phyloP scores from a whole-genome alignment of 2,888 invertebrate genomes.

The Philhelius pedissequus region DNA sequence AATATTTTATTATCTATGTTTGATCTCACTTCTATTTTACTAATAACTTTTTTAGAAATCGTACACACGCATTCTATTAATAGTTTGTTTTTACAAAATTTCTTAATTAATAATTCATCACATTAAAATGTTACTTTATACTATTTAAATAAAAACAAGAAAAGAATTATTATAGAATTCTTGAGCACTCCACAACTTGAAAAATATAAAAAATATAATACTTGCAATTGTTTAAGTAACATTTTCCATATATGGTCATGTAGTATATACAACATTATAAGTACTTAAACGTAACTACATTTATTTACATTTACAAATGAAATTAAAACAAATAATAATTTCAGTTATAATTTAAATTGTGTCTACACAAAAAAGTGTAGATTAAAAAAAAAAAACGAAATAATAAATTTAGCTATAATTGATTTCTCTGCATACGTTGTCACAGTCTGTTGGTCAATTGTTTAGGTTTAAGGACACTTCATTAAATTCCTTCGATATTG shows the following conservation, averaged over 20 bases:
- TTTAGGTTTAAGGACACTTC: slow-evolving; percentile 36
- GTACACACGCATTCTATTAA: not conserved
- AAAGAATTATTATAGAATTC: not conserved
- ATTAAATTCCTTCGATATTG: slow-evolving; percentile 6
- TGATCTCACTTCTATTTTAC: not conserved
- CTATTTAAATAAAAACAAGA: not conserved
- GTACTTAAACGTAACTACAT: not conserved
- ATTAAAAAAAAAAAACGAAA: not conserved
- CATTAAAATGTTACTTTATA: not conserved
- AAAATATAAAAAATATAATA: not conserved
- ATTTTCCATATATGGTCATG: not conserved
- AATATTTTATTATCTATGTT: not conserved
- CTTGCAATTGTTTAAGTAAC: not conserved
- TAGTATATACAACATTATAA: not conserved
- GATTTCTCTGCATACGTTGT: not conserved
- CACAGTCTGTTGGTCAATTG: slow-evolving; percentile 22
- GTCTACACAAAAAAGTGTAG: not conserved
- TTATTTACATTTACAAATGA: not conserved
- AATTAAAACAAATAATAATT: not conserved
- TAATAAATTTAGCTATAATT: slow-evolving; percentile 32
- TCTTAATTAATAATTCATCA: not conserved
- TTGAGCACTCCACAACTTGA: not conserved
- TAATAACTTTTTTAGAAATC: not conserved
- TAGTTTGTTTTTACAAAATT: not conserved
- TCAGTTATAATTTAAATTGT: not conserved